Evolutionary conservation across 2,888 invertebrate species (phyloP), one percentile per base, ranked within the genome.

Genomic region (Macrostomum cliftonense): DNA sequence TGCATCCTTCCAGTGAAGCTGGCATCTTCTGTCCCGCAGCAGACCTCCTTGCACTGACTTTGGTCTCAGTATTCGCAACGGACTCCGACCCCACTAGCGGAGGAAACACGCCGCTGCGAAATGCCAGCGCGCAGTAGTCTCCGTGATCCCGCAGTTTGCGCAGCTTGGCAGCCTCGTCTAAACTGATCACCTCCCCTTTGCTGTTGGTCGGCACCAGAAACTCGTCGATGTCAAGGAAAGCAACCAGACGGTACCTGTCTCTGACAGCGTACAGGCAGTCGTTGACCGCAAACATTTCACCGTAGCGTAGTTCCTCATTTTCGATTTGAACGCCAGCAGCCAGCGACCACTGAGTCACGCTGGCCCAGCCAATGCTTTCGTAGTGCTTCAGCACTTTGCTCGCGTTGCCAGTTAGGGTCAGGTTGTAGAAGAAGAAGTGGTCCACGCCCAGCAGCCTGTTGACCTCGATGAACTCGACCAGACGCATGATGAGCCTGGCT

Each of bases 381-480:
- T 43, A 43, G 28, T 43, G 19, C 14, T 43, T 28, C 14, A 43
- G 5, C 14, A 43, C 14, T 43, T 5, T 12, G 12, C 28, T 43
- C 2, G 13, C 5, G 5, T 43, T 28, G 7, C 21, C 12, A 16
- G 43, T 5, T 12, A 20, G 20, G 12, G 7, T 28, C 20, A 28
- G 2, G 11, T 43, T 20, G 43, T 43, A 43, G 14, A 43, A 21
- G 19, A 9, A 43, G 16, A 43, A 21, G 13, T 43, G 43, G 5
- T 43, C 43, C 5, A 43, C 43, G 13, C 43, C 43, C 20, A 43
- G 43, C 14, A 43, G 17, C 14, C 28, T 43, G 11, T 20, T 21
- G 19, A 43, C 43, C 17, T 43, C 43, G 13, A 43, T 43, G 19
- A 43, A 43, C 14, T 43, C 43, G 5, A 43, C 28, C 14, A 43